Percentiles rank a stretch among this genome's conserved stretches.
These are phyloP conservation scores for Protosalanx chinensis DNA, from an alignment of 2,797 vertebrate species.

Conservation along the genomic window DNA sequence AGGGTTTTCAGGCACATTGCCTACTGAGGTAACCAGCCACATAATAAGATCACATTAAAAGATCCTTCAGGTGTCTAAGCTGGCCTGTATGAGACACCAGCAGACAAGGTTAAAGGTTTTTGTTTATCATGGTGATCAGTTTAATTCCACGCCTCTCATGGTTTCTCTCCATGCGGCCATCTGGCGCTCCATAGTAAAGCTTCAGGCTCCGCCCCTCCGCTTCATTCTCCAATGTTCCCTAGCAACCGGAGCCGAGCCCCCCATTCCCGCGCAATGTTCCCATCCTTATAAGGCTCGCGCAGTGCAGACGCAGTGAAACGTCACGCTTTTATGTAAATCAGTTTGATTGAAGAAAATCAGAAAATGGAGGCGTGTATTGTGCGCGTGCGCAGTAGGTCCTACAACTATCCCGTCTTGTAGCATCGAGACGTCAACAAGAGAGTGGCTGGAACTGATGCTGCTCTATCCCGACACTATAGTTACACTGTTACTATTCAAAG, in stretches of 20 bases:
- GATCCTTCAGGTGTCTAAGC: not conserved
- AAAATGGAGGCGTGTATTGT: constrained; percentile 81
- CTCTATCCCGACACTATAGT: constrained; percentile 66
- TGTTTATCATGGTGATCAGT: constrained; percentile 19
- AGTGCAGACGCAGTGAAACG: constrained; percentile 77
- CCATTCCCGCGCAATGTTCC: constrained; percentile 90
- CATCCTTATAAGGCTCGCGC: constrained; percentile 94
- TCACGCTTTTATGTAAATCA: constrained; percentile 79
- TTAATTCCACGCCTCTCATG: constrained; percentile 51
- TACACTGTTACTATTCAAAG: constrained; percentile 45
- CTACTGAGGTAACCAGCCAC: too few relatives aligned
- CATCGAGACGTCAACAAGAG: constrained; percentile 76
- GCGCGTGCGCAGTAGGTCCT: constrained; percentile 82
- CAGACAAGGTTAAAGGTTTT: not conserved
- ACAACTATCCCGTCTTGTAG: constrained; percentile 77
- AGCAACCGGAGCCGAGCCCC: constrained; percentile 77
- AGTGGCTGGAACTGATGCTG: constrained; percentile 68
- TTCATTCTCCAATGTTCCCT: constrained; percentile 73
- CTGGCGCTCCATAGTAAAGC: constrained; percentile 67
- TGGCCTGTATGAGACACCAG: not conserved
- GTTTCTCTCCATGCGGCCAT: constrained; percentile 58
- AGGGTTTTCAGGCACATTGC: too few relatives aligned
- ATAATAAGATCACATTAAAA: not conserved
- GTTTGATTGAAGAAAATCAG: constrained; percentile 85
- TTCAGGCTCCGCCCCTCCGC: constrained; percentile 61